A percentile compares a stretch with the other conserved stretches of the same genome.
These are phyloP conservation scores for Nothoprocta pentlandii DNA, from an alignment of 2,113 vertebrate species.

Conservation along the genomic window DNA sequence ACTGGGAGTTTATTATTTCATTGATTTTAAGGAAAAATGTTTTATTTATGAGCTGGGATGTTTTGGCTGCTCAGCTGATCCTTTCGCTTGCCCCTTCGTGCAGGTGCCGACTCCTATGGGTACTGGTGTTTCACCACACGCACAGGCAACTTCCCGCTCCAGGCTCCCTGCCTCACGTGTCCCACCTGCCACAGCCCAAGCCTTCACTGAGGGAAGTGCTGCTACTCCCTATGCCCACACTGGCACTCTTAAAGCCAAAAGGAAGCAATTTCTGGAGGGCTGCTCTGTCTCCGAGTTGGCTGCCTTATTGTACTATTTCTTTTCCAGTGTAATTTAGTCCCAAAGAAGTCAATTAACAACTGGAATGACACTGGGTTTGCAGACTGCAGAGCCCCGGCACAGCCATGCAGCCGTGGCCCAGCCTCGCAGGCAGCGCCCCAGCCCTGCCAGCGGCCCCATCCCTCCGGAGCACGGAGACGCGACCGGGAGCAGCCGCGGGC, in stretches of 20 bases:
- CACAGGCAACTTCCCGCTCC: background rate
- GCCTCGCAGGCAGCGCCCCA: background rate
- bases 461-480: background rate
- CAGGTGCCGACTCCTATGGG: background rate
- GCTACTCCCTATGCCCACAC: background rate
- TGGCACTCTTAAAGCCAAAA: slow-evolving; percentile 1
- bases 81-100: background rate
- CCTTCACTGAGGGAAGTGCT: background rate
- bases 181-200: background rate
- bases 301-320: background rate
- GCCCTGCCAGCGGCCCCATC: background rate
- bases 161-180: background rate
- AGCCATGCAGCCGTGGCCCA: background rate
- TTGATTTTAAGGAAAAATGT: slow-evolving; percentile 5
- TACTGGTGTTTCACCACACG: background rate
- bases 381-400: no score
- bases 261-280: background rate
- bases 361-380: background rate
- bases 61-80: background rate
- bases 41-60: background rate
- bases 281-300: background rate
- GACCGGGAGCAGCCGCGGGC: background rate
- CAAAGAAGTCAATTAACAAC: background rate
- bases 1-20: background rate
- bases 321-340: background rate